Percentiles rank a stretch among this genome's conserved stretches.
Conservation (phyloP, 2,797 vertebrate genomes). For the Morus bassanus region DNA sequence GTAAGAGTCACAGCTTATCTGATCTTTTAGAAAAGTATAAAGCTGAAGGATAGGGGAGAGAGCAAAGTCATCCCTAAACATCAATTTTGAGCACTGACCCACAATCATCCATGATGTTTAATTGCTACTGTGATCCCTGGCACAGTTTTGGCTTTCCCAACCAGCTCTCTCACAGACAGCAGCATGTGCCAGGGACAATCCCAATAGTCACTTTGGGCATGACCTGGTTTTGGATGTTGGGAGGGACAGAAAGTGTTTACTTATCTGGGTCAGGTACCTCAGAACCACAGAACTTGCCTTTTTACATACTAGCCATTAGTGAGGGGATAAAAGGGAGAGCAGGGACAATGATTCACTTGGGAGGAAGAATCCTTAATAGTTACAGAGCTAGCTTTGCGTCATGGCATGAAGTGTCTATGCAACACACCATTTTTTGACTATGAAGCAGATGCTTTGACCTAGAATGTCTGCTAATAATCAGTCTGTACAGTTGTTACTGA, state of each 20-base stretch:
- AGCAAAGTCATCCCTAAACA: not conserved
- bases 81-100: not conserved
- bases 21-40: not conserved
- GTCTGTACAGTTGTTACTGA: not conserved
- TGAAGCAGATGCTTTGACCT: not conserved
- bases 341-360: not conserved
- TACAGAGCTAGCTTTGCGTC: not conserved
- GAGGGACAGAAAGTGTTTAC: not conserved
- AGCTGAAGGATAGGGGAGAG: not conserved
- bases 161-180: not conserved
- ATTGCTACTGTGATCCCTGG: not conserved
- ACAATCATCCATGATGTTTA: not conserved
- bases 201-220: not conserved
- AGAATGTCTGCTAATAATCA: not conserved
- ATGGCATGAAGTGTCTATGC: not conserved
- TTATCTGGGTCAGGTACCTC: not conserved
- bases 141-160: not conserved
- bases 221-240: not conserved
- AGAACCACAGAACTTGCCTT: not conserved
- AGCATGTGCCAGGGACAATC: not conserved
- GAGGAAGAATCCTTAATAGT: not conserved
- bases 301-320: not conserved
- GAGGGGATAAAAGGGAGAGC: not conserved
- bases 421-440: not conserved
- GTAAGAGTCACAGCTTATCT: not conserved